Evolutionary conservation across 2,113 vertebrate species (phyloP), one percentile per base, ranked within the genome.

Genomic region (Chrysemys picta): DNA sequence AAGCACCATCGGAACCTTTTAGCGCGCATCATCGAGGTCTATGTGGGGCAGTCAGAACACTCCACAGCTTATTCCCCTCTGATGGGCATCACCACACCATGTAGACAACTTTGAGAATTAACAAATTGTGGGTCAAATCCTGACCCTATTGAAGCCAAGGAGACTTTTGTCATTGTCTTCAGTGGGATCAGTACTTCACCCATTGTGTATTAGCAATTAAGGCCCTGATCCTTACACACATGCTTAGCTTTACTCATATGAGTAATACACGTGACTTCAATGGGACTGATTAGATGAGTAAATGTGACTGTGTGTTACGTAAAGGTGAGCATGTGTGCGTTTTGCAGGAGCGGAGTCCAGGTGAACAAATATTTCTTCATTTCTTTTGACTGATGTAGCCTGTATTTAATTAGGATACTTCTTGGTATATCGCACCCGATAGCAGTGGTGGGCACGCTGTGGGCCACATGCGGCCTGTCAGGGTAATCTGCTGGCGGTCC

Each of bases 101-200:
- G n/a, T 38, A 35, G 19, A 38, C 17, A 38, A 3, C 16, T n/a
- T 21, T 59, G 22, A 13, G 27, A 29, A 31, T 50, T 50, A 14
- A 47, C 47, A 49, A 27, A 6, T 29, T 79, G 25, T 31, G 38
- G 19, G 38, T 52, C 31, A 35, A 80, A 50, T n/a, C 35, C 31
- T 80, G 17, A 31, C 19, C 31, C 31, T 35, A 3, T 13, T 59
- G 57, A 59, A 31, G 57, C 57, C 27, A 59, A 31, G 29, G 57
- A 27, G 12, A 59, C 57, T 5, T 59, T 25, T 57, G 10, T 27
- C 56, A 57, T 57, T 57, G 10, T 27, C 56, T 25, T 27, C 57
- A 59, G 5, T 11, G 47, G 45, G 79, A 31, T 50, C 35, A 14
- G 75, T 6, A 5, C 38, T n/a, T 49, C 4, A 24, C 6, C 0